Evolutionary conservation across 2,113 vertebrate genomes (phyloP), one percentile per base, ranked within the genome.

Genomic region (Lophius piscatorius): DNA sequence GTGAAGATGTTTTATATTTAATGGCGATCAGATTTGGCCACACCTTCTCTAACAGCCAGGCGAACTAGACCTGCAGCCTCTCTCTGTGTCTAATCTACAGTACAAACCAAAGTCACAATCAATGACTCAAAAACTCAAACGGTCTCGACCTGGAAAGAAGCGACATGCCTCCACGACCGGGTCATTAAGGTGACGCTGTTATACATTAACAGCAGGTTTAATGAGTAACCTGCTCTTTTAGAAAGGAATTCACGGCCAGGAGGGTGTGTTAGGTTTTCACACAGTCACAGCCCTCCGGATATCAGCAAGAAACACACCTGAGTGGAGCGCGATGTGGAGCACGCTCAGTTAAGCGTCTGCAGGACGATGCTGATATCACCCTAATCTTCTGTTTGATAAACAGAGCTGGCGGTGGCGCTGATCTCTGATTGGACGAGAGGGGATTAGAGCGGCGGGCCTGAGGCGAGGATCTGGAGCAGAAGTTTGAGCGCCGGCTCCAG

Each of bases 331-430:
- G n/a, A n/a, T n/a, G n/a, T n/a, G n/a, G 36, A 51, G 47, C 28
- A 11, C 9, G 34, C 57, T 39, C 57, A 39, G 48, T 45, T 2
- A 20, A 31, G 51, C 23, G 34, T 6, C 45, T 10, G 56, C 49
- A 36, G 63, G 57, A 62, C 17, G 41, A 35, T 1, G 9, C 40
- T 24, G 23, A 9, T 50, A 63, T 65, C 75, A 18, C 34, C 45
- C 23, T 11, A 39, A 67, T 65, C 63, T 12, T 61, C 42, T 81
- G 80, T 67, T 78, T 74, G 62, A 75, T 82, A 78, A 83, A 80
- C 72, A 75, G 0, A 46, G 46, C 56, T 23, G 66, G 49, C 13
- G 33, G 46, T 6, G 2, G 16, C n/a, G 0, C 1, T 21, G 49
- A 1, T 24, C 44, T 42, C 47, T 17, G 45, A 75, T 78, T 86